Base-by-base conservation (phyloP, 1,140 invertebrate genomes). In the Megalopta genalis region DNA sequence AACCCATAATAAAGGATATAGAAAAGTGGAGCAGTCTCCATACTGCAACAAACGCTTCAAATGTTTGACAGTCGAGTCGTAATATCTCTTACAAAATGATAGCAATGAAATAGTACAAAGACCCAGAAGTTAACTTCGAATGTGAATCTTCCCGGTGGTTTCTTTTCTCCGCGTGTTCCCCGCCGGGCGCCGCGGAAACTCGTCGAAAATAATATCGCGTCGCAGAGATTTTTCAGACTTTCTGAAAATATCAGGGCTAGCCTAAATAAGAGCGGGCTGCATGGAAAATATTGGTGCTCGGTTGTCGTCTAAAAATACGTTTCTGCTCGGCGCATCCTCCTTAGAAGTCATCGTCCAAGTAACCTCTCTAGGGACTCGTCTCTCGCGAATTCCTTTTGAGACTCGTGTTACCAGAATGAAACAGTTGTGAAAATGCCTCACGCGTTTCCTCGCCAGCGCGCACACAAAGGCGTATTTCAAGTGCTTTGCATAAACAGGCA, bases 311-410 rank as follows among this genome's bases (percentile, higher is more conserved):
- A 69, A 69, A 49, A 77, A 77, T 77, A 77, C 39, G 16, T 32
- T 32, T 9, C n/a, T 60, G 37, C 64, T 5, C n/a, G n/a, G 1
- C 21, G 64, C 74, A 77, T 69, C 54, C 57, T 37, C 42, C 57
- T 69, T 69, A 49, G n/a, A 62, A 77, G 66, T 77, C 74, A 57
- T 77, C 57, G 65, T 69, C 74, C 74, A 77, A 77, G 54, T 69
- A 46, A 77, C 74, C 74, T 77, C 65, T 49, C 39, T n/a, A 62
- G 54, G 54, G 60, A 39, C 57, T 23, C n/a, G 25, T 37, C 60
- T 49, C 71, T 14, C 8, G 73, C 21, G 62, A 37, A 77, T 64
- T 63, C 69, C 67, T n/a, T 37, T 63, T 72, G 12, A 27, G 37
- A 42, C 46, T 42, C 60, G 76, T n/a, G 42, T n/a, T 25, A 46